A percentile compares a stretch with the other conserved stretches of the same genome.
phyloP scores from a whole-genome alignment of 2,113 vertebrate species.

The Opisthocomus hoazin region DNA sequence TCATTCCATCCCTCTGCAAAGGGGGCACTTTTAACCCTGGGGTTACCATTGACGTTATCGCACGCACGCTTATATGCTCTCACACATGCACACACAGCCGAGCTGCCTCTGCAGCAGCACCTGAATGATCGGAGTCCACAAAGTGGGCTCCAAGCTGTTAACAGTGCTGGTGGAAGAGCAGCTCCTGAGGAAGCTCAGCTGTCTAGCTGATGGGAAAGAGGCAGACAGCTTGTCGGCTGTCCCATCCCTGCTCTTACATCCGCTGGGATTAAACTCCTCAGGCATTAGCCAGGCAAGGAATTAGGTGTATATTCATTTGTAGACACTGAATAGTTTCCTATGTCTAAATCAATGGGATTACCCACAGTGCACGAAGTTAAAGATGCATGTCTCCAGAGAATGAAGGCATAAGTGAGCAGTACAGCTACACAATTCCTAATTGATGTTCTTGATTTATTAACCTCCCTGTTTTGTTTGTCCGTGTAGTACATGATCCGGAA shows the following conservation, averaged over 20 bases:
- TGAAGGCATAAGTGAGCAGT: neutral
- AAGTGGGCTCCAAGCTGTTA: neutral
- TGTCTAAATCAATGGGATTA: neutral
- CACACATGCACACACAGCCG: neutral
- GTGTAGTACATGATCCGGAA: neutral
- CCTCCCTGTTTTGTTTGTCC: neutral
- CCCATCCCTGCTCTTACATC: neutral
- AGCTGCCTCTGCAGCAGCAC: neutral
- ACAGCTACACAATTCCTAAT: neutral
- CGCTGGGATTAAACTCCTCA: neutral
- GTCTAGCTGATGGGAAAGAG: neutral
- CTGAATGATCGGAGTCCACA: neutral
- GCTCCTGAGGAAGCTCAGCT: neutral
- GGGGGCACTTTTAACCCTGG: neutral
- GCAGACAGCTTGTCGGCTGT: neutral
- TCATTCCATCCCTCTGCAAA: neutral
- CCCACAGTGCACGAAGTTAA: neutral
- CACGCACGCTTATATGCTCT: neutral
- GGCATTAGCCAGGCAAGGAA: neutral
- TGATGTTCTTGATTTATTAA: constrained; percentile 31
- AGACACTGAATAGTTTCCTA: neutral
- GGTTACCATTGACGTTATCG: neutral
- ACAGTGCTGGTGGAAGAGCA: neutral
- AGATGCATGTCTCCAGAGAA: neutral
- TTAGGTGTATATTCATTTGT: neutral